Conservation (phyloP, 2,797 vertebrate genomes). For the Buceros bicornis region DNA sequence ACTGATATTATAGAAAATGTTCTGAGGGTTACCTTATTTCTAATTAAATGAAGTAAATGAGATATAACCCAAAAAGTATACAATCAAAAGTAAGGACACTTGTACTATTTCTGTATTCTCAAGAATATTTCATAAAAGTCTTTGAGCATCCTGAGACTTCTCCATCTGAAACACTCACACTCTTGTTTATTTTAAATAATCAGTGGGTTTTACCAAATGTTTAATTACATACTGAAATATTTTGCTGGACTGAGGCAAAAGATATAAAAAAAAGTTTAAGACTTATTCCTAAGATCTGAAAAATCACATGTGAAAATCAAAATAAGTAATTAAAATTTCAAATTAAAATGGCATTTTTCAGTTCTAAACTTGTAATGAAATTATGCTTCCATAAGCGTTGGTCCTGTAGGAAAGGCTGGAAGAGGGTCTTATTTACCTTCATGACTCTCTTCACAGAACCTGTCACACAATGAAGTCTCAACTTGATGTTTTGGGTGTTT, state of each 20-base stretch:
- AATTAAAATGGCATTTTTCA: background rate
- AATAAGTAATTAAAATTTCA: background rate
- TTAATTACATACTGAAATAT: background rate
- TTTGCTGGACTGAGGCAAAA: background rate
- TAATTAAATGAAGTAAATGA: background rate
- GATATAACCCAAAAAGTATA: background rate
- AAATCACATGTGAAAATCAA: background rate
- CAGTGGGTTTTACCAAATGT: background rate
- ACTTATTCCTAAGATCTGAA: background rate
- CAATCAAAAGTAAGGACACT: background rate
- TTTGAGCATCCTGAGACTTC: background rate
- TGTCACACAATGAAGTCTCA: background rate
- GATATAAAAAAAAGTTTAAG: background rate
- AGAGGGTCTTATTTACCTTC: background rate
- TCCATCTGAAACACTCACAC: background rate
- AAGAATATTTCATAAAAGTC: background rate
- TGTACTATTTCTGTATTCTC: background rate
- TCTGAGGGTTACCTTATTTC: background rate
- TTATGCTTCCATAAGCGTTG: background rate
- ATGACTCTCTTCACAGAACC: background rate
- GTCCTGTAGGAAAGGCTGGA: background rate
- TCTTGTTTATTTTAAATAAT: background rate
- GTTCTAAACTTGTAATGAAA: background rate
- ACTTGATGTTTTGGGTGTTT: background rate
- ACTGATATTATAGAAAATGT: background rate